Conservation (phyloP, 1,140 invertebrate species). For the Pissodes strobi region DNA sequence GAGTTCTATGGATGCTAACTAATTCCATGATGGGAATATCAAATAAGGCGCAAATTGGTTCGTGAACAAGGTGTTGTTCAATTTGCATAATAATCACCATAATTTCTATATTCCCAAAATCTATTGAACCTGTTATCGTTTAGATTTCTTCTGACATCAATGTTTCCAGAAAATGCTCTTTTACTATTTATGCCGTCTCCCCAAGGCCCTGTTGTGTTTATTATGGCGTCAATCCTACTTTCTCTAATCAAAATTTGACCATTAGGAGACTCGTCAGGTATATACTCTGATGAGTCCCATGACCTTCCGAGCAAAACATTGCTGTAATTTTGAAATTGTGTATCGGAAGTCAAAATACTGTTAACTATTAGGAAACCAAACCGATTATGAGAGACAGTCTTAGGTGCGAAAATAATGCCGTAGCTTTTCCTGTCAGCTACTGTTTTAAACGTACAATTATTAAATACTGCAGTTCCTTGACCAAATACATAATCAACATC, state of each 20-base stretch:
- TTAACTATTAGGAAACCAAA: conserved; percentile 4
- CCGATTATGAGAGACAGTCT: not conserved
- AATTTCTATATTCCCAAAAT: conserved; percentile 19
- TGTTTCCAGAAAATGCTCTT: conserved; percentile 1
- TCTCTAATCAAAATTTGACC: conserved; percentile 18
- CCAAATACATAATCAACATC: conserved; percentile 6
- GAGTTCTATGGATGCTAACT: too few species aligned
- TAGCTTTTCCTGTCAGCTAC: not conserved
- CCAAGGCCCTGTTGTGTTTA: conserved; percentile 4
- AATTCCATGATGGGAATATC: too few species aligned
- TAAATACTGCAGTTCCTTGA: not conserved
- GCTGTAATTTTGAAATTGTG: too few species aligned
- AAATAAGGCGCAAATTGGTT: too few species aligned
- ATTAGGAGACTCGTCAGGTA: conserved; percentile 15
- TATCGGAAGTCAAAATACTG: not conserved
- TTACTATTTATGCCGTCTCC: not conserved
- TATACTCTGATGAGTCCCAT: conserved; percentile 3
- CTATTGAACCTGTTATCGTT: conserved; percentile 19
- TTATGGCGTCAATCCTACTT: conserved; percentile 4
- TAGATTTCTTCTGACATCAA: not conserved
- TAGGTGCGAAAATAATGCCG: conserved; percentile 10
- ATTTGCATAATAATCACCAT: too few species aligned
- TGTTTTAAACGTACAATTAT: not conserved
- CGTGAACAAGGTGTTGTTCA: too few species aligned
- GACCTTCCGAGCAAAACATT: not conserved